phyloP scores from a whole-genome alignment of 2,888 invertebrate genomes.

The Eustalomyia histrio region DNA sequence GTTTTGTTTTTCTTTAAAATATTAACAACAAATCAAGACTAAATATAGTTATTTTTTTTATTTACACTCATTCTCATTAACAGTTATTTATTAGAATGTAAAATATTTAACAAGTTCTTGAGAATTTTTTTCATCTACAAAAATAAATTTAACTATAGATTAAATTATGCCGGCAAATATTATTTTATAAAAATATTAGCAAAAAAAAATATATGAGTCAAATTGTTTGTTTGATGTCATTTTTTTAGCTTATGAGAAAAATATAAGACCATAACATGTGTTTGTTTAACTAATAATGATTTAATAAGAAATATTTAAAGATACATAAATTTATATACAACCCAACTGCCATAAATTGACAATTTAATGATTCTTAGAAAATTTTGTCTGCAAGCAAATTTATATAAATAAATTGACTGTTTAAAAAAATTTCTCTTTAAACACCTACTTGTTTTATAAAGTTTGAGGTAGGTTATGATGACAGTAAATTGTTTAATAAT shows the following conservation, averaged over 20 bases:
- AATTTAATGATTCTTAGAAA: not conserved
- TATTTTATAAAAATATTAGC: constrained; percentile 32
- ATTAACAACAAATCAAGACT: too few species aligned
- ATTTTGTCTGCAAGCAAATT: not conserved
- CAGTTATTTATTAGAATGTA: not conserved
- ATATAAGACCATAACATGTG: constrained; percentile 1
- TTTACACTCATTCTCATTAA: not conserved
- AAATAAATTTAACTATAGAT: not conserved
- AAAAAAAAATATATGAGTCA: constrained; percentile 39
- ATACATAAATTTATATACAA: constrained; percentile 2
- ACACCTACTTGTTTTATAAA: constrained; percentile 17
- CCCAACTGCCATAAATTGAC: not conserved
- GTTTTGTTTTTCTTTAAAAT: not conserved
- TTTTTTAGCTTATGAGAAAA: constrained; percentile 9
- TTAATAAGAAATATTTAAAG: constrained; percentile 30
- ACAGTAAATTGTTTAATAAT: not conserved
- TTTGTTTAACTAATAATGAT: constrained; percentile 17
- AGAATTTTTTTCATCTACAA: not conserved
- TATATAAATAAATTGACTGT: not conserved
- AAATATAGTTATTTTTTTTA: too few species aligned
- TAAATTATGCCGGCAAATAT: constrained; percentile 16
- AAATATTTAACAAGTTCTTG: not conserved
- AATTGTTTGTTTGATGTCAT: constrained; percentile 47
- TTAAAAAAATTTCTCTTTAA: constrained; percentile 7
- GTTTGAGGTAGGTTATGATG: not conserved